Conservation (phyloP, 2,113 vertebrate species). For the Saccopteryx bilineata region DNA sequence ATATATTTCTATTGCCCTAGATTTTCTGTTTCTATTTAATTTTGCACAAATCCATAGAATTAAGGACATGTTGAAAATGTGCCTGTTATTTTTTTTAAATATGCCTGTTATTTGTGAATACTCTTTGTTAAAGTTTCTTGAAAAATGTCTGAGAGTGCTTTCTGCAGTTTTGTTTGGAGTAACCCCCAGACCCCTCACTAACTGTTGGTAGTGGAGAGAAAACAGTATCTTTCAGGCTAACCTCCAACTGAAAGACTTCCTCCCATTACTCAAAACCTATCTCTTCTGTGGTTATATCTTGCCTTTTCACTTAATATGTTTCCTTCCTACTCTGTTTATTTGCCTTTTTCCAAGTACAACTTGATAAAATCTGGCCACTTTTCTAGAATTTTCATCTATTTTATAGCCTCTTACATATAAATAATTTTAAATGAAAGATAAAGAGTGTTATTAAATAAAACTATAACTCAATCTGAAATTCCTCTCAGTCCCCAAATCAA, state of each 20-base stretch:
- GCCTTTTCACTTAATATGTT: neutral
- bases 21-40: constrained; percentile 36
- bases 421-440: constrained; percentile 1
- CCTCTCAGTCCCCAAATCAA: constrained; percentile 14
- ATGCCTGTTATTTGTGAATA: neutral
- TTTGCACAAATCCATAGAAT: constrained; percentile 16
- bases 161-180: neutral
- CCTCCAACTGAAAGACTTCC: neutral
- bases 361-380: neutral
- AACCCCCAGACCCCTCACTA: neutral
- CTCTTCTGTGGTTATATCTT: neutral
- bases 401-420: constrained; percentile 25
- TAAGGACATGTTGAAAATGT: neutral
- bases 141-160: neutral
- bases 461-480: constrained; percentile 47
- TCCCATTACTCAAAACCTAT: neutral
- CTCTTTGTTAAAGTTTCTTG: neutral
- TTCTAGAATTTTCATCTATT: constrained; percentile 42
- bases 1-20: neutral
- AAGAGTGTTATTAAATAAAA: constrained; percentile 27
- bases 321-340: neutral
- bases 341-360: neutral
- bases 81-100: neutral
- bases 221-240: neutral
- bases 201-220: neutral